A percentile compares a stretch with the other conserved stretches of the same genome.
phyloP scores from a whole-genome alignment of 2,888 invertebrate genomes.

The Eumerus sabulonum region DNA sequence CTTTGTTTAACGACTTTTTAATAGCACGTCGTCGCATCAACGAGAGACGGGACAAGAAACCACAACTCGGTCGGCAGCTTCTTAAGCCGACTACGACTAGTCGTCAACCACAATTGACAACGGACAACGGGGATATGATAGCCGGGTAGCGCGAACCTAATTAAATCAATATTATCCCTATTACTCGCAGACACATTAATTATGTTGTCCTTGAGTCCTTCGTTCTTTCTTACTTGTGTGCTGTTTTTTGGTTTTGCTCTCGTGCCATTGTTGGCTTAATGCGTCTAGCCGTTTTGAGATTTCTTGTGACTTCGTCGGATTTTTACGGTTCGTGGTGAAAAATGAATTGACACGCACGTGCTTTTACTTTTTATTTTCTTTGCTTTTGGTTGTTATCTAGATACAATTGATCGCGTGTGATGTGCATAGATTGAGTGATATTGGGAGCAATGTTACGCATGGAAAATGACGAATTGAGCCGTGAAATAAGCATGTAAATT shows the following conservation, averaged over 20 bases:
- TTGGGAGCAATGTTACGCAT: too few species aligned
- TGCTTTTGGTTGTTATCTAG: not conserved
- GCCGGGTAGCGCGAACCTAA: slow-evolving; percentile 26
- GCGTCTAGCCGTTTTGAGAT: slow-evolving; percentile 56
- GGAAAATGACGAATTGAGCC: too few species aligned
- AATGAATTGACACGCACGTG: slow-evolving; percentile 15
- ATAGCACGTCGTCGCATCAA: slow-evolving; percentile 20
- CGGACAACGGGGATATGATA: slow-evolving; percentile 16
- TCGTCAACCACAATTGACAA: slow-evolving; percentile 8
- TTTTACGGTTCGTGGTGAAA: not conserved
- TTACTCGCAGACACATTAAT: slow-evolving; percentile 63
- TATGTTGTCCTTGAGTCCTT: slow-evolving; percentile 56
- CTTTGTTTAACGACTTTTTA: slow-evolving; percentile 50
- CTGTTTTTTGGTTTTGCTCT: not conserved
- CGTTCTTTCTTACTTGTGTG: too few species aligned
- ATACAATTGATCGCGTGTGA: not conserved
- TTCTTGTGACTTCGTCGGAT: slow-evolving; percentile 31
- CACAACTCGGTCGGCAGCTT: slow-evolving; percentile 5
- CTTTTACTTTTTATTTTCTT: slow-evolving; percentile 5
- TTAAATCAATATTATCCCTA: slow-evolving; percentile 63
- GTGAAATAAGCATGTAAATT: too few species aligned
- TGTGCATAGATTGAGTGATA: too few species aligned
- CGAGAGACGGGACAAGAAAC: not conserved
- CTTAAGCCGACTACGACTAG: slow-evolving; percentile 13
- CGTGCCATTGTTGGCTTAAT: slow-evolving; percentile 43